Evolutionary conservation across 2,888 invertebrate species (phyloP).

Genomic region (Cephalotes varians): DNA sequence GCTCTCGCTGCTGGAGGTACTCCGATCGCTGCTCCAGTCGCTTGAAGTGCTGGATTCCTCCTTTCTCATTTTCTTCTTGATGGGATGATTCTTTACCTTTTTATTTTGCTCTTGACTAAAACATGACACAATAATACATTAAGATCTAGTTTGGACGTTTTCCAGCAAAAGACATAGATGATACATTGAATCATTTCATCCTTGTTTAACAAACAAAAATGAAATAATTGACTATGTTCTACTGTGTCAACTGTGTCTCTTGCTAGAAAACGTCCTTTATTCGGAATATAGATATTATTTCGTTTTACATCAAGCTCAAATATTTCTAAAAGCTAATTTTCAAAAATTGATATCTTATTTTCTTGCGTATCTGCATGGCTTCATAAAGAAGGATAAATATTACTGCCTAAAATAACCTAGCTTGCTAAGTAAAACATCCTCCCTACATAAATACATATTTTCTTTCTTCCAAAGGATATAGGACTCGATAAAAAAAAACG

Average conservation of each 20-base stretch:
- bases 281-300: neutral
- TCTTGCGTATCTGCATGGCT: too few species aligned
- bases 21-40: slow-evolving; percentile 74
- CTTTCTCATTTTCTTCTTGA: slow-evolving; percentile 72
- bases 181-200: neutral
- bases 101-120: slow-evolving; percentile 71
- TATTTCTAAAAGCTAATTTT: neutral
- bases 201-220: neutral
- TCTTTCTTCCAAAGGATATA: neutral
- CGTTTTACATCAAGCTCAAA: neutral
- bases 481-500: neutral
- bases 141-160: neutral
- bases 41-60: slow-evolving; percentile 75
- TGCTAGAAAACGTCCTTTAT: neutral
- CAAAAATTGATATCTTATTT: too few species aligned
- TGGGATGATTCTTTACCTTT: slow-evolving; percentile 60
- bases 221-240: neutral
- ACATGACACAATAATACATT: slow-evolving; percentile 9
- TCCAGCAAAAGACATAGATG: neutral
- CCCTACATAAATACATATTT: neutral
- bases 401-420: neutral
- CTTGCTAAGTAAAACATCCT: neutral
- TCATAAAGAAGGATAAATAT: neutral
- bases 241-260: neutral
- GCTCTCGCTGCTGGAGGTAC: slow-evolving; percentile 73